Base-by-base conservation (phyloP, 2,888 invertebrate species). In the Ormyrus labotus region DNA sequence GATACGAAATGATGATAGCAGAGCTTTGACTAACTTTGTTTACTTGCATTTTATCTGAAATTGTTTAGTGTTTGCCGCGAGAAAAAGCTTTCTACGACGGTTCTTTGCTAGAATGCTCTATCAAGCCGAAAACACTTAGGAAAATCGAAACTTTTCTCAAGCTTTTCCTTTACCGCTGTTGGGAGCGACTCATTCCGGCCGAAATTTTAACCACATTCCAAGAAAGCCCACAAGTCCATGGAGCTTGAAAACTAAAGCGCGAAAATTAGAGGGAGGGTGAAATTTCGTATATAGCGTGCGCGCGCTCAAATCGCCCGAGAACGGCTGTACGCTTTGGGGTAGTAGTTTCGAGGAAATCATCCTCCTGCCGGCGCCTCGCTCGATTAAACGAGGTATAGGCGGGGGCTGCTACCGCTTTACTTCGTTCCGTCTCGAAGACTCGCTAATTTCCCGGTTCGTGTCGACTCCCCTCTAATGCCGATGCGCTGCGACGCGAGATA, bases 381-480 rank as follows among this genome's bases (percentile, higher is more conserved):
- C 80, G 80, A 80, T 80, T 80, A 80, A 80, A 80, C 75, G 75
- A 70, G 71, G 19, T 55, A 63, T 48, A 48, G 45, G 60, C 10
- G 72, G 34, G 71, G 53, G 48, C 7, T 19, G 13, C 51, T 45
- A 11, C 47, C 77, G 80, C 53, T 57, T 80, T 58, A 64, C 68
- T 77, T 73, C 67, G 76, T 72, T 83, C 80, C 82, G 74, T 79
- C 83, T 83, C 81, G 81, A 83, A 83, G 70, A 75, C 78, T 80
- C 83, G 82, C 83, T 83, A 84, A 84, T 84, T 85, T 84, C 82
- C 60, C 67, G 50, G 19, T 48, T 34, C 53, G 13, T 6, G 10
- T 8, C 55, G 53, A 0, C 68, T n/a, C 55, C 53, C 34, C n/a
- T 45, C 50, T 47, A 60, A 70, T 55, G 75, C 71, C 34, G 67